These are phyloP conservation scores for Drosophila atripex DNA, from an alignment of 2,888 invertebrate genomes.

Conservation along the genomic window DNA sequence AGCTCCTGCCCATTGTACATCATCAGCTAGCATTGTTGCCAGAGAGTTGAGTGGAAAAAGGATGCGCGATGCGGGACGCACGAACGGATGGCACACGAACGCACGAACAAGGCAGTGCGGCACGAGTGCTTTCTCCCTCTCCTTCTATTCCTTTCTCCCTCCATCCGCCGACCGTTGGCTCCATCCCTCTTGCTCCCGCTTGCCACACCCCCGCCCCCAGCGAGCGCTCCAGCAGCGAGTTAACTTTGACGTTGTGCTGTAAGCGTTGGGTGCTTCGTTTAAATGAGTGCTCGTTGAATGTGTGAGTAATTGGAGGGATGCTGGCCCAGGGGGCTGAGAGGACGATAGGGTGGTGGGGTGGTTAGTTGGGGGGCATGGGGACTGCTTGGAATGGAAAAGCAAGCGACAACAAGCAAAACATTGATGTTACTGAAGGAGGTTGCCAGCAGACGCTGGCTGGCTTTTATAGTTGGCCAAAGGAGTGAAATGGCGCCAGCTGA, in stretches of 20 bases:
- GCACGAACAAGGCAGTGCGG: slow-evolving; percentile 34
- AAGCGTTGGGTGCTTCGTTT: slow-evolving; percentile 77
- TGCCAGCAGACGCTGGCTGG: slow-evolving; percentile 57
- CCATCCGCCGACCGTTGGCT: neutral
- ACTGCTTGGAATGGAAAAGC: slow-evolving; percentile 48
- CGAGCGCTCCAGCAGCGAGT: slow-evolving; percentile 64
- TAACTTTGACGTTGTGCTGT: slow-evolving; percentile 75
- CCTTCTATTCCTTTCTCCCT: neutral
- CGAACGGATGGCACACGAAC: slow-evolving; percentile 53
- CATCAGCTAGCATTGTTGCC: slow-evolving; percentile 49
- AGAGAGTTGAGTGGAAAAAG: slow-evolving; percentile 50
- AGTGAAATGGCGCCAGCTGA: slow-evolving; percentile 74
- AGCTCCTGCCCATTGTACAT: slow-evolving; percentile 54
- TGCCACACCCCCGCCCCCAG: slow-evolving; percentile 14
- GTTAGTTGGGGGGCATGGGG: slow-evolving; percentile 7
- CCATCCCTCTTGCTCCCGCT: slow-evolving; percentile 1
- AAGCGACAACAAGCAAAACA: slow-evolving; percentile 70
- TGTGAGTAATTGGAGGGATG: slow-evolving; percentile 77
- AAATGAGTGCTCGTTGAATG: slow-evolving; percentile 79
- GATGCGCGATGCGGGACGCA: slow-evolving; percentile 60
- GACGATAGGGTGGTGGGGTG: neutral
- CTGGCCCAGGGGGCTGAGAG: slow-evolving; percentile 20
- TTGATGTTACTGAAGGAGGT: slow-evolving; percentile 57
- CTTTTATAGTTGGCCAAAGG: slow-evolving; percentile 61
- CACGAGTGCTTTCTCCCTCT: slow-evolving; percentile 28